Evolutionary conservation across 64 coral and sea anemone species (phyloP).

Genomic region (Orbicella faveolata): DNA sequence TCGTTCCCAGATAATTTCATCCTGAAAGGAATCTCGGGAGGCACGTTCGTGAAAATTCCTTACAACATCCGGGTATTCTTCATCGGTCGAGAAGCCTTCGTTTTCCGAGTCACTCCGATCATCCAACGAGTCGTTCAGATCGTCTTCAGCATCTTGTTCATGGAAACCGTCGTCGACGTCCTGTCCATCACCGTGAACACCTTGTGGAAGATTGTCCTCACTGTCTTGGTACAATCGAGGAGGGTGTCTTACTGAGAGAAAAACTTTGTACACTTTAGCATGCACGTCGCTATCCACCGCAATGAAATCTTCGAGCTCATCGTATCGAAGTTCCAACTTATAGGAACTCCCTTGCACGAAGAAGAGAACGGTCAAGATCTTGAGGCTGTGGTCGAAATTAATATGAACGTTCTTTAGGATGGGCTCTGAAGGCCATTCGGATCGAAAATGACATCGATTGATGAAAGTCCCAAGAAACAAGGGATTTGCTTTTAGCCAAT

Average conservation of each 20-base stretch:
- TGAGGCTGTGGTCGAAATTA: conserved; percentile 94
- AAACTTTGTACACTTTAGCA: neutral
- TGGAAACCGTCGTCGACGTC: neutral
- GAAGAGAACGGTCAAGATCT: conserved; percentile 45
- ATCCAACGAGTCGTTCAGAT: neutral
- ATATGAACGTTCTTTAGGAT: conserved; percentile 1
- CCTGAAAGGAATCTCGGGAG: neutral
- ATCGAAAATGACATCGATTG: conserved; percentile 48
- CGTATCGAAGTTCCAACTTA: conserved; percentile 83
- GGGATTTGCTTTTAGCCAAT: conserved; percentile 32
- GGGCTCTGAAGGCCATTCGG: conserved; percentile 58
- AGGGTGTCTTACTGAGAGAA: conserved; percentile 28
- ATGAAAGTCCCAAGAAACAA: conserved; percentile 72
- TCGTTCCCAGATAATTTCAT: conserved; percentile 28
- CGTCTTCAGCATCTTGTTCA: conserved; percentile 29
- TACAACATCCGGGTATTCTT: conserved; percentile 34
- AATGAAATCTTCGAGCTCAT: conserved; percentile 61
- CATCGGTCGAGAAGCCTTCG: conserved; percentile 32
- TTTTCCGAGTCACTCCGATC: neutral
- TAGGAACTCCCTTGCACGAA: conserved; percentile 17
- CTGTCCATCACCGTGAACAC: too few relatives aligned
- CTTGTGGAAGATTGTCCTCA: neutral
- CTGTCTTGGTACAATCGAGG: conserved; percentile 7
- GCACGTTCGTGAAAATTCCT: conserved; percentile 21
- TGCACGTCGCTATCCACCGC: conserved; percentile 26